phyloP scores from a whole-genome alignment of 2,797 vertebrate species.

The Coccyzus lansbergi region DNA sequence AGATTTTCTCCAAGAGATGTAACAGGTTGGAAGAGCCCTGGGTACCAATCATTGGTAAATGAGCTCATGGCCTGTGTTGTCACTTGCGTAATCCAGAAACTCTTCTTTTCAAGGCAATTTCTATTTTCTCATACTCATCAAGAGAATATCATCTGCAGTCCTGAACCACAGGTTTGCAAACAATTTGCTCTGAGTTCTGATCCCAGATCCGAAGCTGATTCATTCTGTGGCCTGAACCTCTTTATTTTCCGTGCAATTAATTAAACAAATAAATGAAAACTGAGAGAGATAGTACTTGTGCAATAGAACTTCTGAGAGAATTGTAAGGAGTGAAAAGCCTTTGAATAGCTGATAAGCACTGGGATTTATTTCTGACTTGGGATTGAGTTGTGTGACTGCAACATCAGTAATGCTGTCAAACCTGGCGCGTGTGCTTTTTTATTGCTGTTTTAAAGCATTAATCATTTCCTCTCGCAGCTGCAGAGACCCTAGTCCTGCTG shows the following conservation, averaged over 20 bases:
- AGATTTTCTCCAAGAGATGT: not conserved
- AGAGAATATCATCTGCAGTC: not conserved
- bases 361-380: not conserved
- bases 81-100: not conserved
- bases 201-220: not conserved
- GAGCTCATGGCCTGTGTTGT: not conserved
- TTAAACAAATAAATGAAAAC: not conserved
- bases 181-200: not conserved
- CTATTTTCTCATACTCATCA: not conserved
- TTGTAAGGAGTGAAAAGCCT: not conserved
- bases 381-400: not conserved
- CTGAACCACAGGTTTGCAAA: not conserved
- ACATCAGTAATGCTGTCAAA: not conserved
- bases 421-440: not conserved
- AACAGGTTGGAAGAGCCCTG: not conserved
- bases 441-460: not conserved
- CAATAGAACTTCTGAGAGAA: not conserved
- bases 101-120: not conserved
- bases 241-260: not conserved
- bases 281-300: accelerated
- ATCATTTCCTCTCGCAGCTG: constrained; percentile 41
- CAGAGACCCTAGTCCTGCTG: constrained; percentile 59
- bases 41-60: not conserved
- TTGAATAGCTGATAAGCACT: not conserved
- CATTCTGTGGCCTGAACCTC: not conserved